Evolutionary conservation across 2,797 vertebrate species (phyloP).

Genomic region (Phalanger gymnotis): DNA sequence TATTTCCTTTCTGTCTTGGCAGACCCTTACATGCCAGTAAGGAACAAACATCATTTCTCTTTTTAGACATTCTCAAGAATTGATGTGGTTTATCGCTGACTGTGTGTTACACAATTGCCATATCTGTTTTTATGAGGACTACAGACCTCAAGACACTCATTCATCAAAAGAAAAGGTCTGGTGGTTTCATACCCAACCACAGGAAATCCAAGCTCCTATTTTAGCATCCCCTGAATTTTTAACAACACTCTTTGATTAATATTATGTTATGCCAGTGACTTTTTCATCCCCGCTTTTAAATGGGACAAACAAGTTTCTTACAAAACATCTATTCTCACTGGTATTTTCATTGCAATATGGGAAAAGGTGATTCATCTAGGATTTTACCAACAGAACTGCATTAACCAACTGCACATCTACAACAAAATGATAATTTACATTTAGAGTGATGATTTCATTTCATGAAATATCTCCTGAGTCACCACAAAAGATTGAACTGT

Average conservation of each 20-base stretch:
- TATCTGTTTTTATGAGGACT: fast-evolving
- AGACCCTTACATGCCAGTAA: conserved; percentile 98
- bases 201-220: not conserved
- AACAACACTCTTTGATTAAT: not conserved
- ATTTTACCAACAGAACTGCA: not conserved
- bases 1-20: conserved; percentile 98
- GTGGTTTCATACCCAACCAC: fast-evolving
- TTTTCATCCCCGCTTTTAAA: too few species aligned
- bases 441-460: not conserved
- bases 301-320: not conserved
- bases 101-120: fast-evolving
- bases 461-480: not conserved
- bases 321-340: not conserved
- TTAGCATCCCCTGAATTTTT: not conserved
- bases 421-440: fast-evolving
- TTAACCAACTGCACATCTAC: fast-evolving
- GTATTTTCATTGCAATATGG: not conserved
- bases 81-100: not conserved
- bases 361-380: not conserved
- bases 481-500: not conserved
- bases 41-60: conserved; percentile 69
- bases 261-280: not conserved
- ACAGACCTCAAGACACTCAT: not conserved
- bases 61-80: fast-evolving
- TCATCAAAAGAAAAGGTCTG: not conserved